Base-by-base conservation (phyloP, 2,113 vertebrate genomes). In the Phaethon lepturus region DNA sequence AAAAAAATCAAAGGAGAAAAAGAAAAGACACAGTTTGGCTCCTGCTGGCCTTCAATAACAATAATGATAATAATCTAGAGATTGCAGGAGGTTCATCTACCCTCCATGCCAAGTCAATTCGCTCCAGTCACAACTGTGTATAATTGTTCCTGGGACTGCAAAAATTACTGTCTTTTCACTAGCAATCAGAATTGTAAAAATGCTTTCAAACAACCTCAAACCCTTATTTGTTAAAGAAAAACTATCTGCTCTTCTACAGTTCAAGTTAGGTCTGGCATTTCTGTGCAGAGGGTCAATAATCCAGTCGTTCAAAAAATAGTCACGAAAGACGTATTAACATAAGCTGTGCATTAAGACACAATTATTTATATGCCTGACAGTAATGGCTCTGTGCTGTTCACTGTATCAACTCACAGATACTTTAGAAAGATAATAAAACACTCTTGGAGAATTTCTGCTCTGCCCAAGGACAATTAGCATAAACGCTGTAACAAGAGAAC, bases 261-360 rank as follows among this genome's bases (percentile, higher is more conserved):
- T 97, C 91, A 75, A 53, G 58, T 33, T 38, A 42, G 86, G 83
- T 86, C 91, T 97, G 69, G 49, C 59, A 25, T 66, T 91, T 91
- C 75, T 53, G 49, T 7, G 20, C 90, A 87, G 85, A 93, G 87
- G 95, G 93, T 97, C 95, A 96, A 73, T 93, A 96, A 97, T 90
- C 94, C 94, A 94, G 88, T 52, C 33, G 44, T 69, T 93, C 91
- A 81, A 81, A 96, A 95, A 90, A 85, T 8, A 93, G 90, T 75
- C 94, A 95, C 50, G 24, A 66, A 95, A 92, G 81, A 56, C 4
- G 58, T 44, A 97, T 97, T 97, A 98, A 93, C 93, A 78, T 96
- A 96, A 97, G 68, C 95, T 88, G 94, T 78, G 93, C 90, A 93
- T 97, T 95, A 96, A 94, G 80, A 49, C 72, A 86, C 87, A 94